phyloP scores from a whole-genome alignment of 1,140 invertebrate genomes.

The Drosophila nannoptera region DNA sequence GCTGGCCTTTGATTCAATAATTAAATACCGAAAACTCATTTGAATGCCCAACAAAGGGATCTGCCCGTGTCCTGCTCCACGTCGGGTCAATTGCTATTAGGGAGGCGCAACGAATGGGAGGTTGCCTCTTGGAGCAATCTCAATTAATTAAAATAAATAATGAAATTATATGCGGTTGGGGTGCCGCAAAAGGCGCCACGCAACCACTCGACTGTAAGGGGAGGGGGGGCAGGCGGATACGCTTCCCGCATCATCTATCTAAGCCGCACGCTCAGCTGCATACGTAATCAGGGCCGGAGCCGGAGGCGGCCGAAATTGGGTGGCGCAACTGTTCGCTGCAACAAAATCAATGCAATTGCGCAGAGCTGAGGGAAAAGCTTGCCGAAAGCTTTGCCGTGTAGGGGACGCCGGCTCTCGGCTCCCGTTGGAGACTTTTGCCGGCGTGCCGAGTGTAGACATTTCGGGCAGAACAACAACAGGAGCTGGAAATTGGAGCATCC shows the following conservation, averaged over 20 bases:
- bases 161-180: constrained; percentile 51
- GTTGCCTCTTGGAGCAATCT: constrained; percentile 56
- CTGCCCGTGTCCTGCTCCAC: not conserved
- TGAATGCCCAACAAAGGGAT: not conserved
- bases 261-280: constrained; percentile 42
- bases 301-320: not conserved
- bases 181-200: constrained; percentile 11
- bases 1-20: too few relatives aligned
- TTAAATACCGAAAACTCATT: not conserved
- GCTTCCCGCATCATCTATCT: constrained; percentile 25
- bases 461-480: not conserved
- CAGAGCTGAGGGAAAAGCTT: constrained; percentile 33
- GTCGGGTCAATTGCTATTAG: constrained; percentile 51
- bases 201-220: not conserved
- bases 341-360: constrained; percentile 51
- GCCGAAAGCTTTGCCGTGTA: not conserved
- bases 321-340: constrained; percentile 5
- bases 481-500: constrained; percentile 5
- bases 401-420: constrained; percentile 26
- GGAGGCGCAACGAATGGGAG: constrained; percentile 16
- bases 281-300: constrained; percentile 42
- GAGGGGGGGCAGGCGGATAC: too few relatives aligned
- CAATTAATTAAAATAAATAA: constrained; percentile 75
- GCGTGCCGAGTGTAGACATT: not conserved
- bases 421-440: not conserved